Evolutionary conservation across 2,113 vertebrate species (phyloP), one percentile per base, ranked within the genome.

Genomic region (Etheostoma cragini): DNA sequence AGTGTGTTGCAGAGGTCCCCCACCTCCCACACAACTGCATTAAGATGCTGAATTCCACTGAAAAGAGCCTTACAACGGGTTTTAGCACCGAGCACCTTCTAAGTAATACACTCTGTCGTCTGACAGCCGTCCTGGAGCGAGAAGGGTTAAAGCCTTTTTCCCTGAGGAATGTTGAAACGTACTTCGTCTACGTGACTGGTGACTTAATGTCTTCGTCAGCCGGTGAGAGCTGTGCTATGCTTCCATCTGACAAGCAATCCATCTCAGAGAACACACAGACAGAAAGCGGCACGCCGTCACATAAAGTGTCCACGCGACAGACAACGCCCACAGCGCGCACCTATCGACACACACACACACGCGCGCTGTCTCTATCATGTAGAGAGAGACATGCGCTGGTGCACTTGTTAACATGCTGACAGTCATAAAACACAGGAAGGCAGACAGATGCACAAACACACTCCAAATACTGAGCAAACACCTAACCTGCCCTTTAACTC

Each of bases 191-290:
- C 93, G 94, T 95, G 95, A 93, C 91, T 79, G 85, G 94, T 72
- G 89, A 94, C 92, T 93, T 85, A 94, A 95, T 94, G 93, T 78
- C 85, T 91, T 85, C 72, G 89, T 92, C 90, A 92, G 91, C 82
- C 87, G 72, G 84, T 86, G 80, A 83, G 90, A 92, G 87, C 56
- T 71, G 72, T 64, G 81, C 88, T 87, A 79, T 76, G 80, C 92
- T 76, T 79, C 85, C 65, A 76, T 53, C 87, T 94, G 93, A 94
- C 94, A 93, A 93, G 94, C 89, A 92, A 94, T 95, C 93, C 92
- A 93, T 95, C 95, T 95, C 74, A 13, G 80, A 47, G 89, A 92
- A 93, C 92, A 91, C 91, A 93, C 91, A 93, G 90, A 91, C 81
- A 60, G 87, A 89, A 63, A 82, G 80, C 87, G 45, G 80, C 83